Evolutionary conservation across 2,113 vertebrate genomes (phyloP).

Genomic region (Okapia johnstoni): DNA sequence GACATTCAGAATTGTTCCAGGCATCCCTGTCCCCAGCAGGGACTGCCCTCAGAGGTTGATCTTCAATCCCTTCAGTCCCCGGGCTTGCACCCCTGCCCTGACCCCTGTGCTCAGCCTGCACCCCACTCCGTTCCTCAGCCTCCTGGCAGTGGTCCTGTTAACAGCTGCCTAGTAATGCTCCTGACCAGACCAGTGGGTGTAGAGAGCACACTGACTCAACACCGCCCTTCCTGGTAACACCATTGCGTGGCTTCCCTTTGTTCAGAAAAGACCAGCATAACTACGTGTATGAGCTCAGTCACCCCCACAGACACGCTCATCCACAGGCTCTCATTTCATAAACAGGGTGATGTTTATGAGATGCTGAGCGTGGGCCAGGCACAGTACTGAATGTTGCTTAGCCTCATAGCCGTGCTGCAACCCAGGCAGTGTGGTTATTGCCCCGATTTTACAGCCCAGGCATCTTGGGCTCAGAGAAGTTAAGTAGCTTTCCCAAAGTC

Average conservation of each 20-base stretch:
- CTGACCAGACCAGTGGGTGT: background rate
- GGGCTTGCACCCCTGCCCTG: background rate
- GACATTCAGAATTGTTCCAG: background rate
- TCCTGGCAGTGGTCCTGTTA: background rate
- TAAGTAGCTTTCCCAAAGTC: background rate
- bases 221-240: background rate
- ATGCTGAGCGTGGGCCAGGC: fast-evolving
- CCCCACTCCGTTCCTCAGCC: background rate
- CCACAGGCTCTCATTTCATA: background rate
- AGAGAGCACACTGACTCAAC: background rate
- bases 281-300: background rate
- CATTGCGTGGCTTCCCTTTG: background rate
- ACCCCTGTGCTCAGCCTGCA: background rate
- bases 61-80: background rate
- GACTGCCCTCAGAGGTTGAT: background rate
- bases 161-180: too few relatives aligned
- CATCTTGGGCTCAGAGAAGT: background rate
- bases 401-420: background rate
- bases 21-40: background rate
- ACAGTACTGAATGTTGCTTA: fast-evolving
- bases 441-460: background rate
- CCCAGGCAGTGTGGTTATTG: background rate
- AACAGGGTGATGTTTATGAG: fast-evolving
- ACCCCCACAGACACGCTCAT: background rate
- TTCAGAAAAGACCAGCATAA: background rate